Evolutionary conservation across 2,888 invertebrate genomes (phyloP).

Genomic region (Andrena camellia): DNA sequence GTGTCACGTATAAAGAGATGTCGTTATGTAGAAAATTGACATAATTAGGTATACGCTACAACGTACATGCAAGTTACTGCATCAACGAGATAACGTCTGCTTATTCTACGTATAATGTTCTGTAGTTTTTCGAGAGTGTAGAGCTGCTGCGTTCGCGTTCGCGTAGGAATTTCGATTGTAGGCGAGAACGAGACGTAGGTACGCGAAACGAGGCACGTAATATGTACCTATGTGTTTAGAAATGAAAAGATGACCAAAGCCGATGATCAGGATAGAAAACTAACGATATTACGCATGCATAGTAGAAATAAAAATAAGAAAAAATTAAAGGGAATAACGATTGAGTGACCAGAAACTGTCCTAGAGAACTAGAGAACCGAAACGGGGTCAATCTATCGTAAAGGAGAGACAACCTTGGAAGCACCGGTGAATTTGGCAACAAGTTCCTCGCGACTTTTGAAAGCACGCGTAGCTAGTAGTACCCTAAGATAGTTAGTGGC

Average conservation of each 20-base stretch:
- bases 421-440: neutral
- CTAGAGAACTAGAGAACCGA: constrained; percentile 73
- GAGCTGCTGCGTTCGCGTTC: neutral
- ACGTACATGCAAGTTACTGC: constrained; percentile 31
- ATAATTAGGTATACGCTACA: constrained; percentile 19
- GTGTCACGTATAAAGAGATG: neutral
- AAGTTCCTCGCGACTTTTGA: neutral
- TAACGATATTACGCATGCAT: constrained; percentile 62
- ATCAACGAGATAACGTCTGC: neutral
- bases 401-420: neutral
- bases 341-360: constrained; percentile 80
- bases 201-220: constrained; percentile 19
- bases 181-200: constrained; percentile 17
- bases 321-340: constrained; percentile 62
- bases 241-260: constrained; percentile 33
- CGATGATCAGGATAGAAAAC: constrained; percentile 48
- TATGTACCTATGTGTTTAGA: neutral
- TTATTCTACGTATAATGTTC: constrained; percentile 28
- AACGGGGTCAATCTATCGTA: constrained; percentile 52
- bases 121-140: constrained; percentile 13
- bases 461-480: constrained; percentile 8
- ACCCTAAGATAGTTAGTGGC: constrained; percentile 83
- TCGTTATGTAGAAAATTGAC: neutral
- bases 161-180: neutral
- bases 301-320: constrained; percentile 58